Base-by-base conservation (phyloP, 1,140 invertebrate genomes). In the Camponotus floridanus region DNA sequence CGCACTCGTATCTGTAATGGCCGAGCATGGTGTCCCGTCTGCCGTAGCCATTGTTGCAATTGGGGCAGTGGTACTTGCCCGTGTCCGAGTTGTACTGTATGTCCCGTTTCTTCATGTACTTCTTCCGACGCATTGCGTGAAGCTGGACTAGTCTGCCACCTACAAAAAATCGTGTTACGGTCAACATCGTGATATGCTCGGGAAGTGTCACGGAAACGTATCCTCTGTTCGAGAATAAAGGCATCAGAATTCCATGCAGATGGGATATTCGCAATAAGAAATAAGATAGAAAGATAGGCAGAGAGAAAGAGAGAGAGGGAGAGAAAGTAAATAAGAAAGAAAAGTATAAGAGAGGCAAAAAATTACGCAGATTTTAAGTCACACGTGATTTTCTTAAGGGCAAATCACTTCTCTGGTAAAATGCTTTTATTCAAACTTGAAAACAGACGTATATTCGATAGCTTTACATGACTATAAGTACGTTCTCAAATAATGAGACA, bases 1-100 rank as follows among this genome's bases (percentile, higher is more conserved):
- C 96, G 84, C 96, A 96, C 90, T 96, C 96, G 94, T 95, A 95
- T 26, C 94, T 92, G 71, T 93, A 94, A 85, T 95, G 95, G 67
- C 92, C 92, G 85, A 94, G 62, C 94, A 95, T 95, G 2, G 94
- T 95, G 81, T 95, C 94, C 2, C 93, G 85, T 61, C 94, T 93
- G 36, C 93, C 91, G 86, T 95, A 95, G 39, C 94, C 94, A 76
- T 94, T 95, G 88, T 94, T 94, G 89, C 94, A 95, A 61, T 92
- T 94, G 2, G 94, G 94, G 86, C 94, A 95, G 76, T 95, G 94
- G 84, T 92, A 95, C 71, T 95, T 95, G 39, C 94, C 94, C 36
- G 94, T 95, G n/a, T 65, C 80, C 33, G 86, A 81, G 87, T 95
- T 94, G 86, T 89, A 94, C 67, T 92, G 79, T 6, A 86, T 76